Evolutionary conservation across 2,888 invertebrate genomes (phyloP).

Genomic region (Synanthedon tipuliformis): DNA sequence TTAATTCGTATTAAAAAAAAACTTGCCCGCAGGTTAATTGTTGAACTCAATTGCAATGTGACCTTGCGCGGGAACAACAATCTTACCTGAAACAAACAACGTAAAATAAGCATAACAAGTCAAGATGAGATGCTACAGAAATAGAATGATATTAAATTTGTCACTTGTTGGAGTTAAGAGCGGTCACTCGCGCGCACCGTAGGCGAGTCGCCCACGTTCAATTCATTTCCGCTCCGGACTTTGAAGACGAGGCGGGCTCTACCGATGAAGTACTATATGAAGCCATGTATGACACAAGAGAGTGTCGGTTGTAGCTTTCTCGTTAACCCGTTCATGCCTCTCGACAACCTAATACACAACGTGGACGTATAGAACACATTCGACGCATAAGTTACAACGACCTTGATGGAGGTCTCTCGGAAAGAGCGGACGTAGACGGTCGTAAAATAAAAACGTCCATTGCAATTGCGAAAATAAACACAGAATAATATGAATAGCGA

Average conservation of each 20-base stretch:
- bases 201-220: conserved; percentile 55
- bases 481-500: conserved; percentile 25
- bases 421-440: conserved; percentile 56
- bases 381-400: conserved; percentile 36
- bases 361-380: conserved; percentile 1
- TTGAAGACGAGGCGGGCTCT: conserved; percentile 32
- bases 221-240: conserved; percentile 47
- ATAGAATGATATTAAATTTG: conserved; percentile 48
- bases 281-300: conserved; percentile 15
- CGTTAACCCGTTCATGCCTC: too few relatives aligned
- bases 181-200: conserved; percentile 44
- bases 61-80: conserved; percentile 14
- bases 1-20: too few relatives aligned
- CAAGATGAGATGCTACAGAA: conserved; percentile 27
- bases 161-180: conserved; percentile 35
- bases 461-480: conserved; percentile 44
- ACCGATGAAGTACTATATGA: conserved; percentile 20
- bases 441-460: conserved; percentile 61
- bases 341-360: conserved; percentile 15
- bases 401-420: conserved; percentile 52
- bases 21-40: neutral
- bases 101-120: conserved; percentile 21
- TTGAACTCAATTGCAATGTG: neutral
- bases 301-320: neutral
- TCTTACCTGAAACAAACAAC: conserved; percentile 38